A percentile compares a stretch with the other conserved stretches of the same genome.
Conservation (phyloP, 1,140 invertebrate genomes). For the Leptestheria dahalacensis region DNA sequence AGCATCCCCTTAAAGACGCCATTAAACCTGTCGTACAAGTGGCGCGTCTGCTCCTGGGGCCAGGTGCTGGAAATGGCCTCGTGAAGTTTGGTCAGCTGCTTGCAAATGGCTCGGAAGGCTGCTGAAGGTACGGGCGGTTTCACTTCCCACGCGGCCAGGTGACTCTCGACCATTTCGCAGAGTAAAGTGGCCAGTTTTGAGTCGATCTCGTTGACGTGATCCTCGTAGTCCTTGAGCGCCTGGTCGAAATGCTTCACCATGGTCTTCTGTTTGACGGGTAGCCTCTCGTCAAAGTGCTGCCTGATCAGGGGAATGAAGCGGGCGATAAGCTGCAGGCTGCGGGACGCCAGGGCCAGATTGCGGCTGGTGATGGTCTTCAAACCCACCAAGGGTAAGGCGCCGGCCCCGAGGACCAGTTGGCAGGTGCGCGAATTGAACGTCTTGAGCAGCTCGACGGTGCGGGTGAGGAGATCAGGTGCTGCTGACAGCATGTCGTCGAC, state of each 20-base stretch:
- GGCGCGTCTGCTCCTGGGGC: constrained; percentile 50
- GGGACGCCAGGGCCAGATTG: constrained; percentile 78
- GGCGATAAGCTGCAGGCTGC: constrained; percentile 57
- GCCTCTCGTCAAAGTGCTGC: constrained; percentile 30
- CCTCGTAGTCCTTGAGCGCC: constrained; percentile 27
- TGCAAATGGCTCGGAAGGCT: constrained; percentile 48
- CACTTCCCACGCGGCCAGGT: constrained; percentile 74
- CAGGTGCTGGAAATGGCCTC: constrained; percentile 72
- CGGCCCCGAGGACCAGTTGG: constrained; percentile 87
- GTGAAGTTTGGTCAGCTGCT: constrained; percentile 80
- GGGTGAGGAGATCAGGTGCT: constrained; percentile 55
- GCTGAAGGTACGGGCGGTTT: constrained; percentile 87
- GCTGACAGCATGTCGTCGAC: constrained; percentile 41
- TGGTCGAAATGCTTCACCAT: constrained; percentile 38
- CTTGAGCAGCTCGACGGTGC: constrained; percentile 71
- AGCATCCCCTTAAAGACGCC: constrained; percentile 73
- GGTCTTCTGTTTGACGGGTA: constrained; percentile 28
- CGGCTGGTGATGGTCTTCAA: constrained; percentile 92
- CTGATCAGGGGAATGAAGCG: constrained; percentile 34
- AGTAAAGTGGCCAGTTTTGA: constrained; percentile 81
- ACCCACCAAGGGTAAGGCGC: constrained; percentile 82
- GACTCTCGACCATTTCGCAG: constrained; percentile 57
- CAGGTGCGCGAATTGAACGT: constrained; percentile 85
- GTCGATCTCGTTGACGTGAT: constrained; percentile 82
- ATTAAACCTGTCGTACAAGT: constrained; percentile 70